phyloP scores from a whole-genome alignment of 2,888 invertebrate genomes.

The Dryocosmus kuriphilus region DNA sequence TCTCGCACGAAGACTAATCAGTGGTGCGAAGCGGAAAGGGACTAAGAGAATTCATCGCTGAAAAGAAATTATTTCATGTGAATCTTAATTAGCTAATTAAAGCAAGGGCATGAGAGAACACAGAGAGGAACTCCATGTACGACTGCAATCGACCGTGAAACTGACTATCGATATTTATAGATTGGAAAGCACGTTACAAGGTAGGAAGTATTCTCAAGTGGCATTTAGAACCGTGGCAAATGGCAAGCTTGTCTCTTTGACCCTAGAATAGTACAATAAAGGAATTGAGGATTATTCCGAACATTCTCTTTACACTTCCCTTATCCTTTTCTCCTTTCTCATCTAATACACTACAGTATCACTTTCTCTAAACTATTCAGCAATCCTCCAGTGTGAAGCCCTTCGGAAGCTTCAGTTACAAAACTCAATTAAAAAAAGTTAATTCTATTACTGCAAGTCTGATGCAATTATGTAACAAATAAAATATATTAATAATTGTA shows the following conservation, averaged over 20 bases:
- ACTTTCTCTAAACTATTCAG: neutral
- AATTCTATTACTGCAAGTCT: no score
- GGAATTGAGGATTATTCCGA: constrained; percentile 32
- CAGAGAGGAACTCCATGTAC: constrained; percentile 30
- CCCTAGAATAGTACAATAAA: constrained; percentile 30
- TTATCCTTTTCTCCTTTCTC: neutral
- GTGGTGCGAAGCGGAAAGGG: neutral
- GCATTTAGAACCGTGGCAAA: constrained; percentile 34
- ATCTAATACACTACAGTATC: neutral
- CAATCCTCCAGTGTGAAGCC: neutral
- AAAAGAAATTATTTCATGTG: constrained; percentile 18
- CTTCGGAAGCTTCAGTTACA: neutral
- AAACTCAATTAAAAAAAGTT: no score
- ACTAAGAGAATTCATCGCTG: constrained; percentile 7
- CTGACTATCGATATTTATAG: constrained; percentile 36
- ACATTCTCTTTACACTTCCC: constrained; percentile 29
- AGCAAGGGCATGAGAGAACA: constrained; percentile 17
- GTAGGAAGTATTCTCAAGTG: constrained; percentile 39
- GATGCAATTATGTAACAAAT: no score
- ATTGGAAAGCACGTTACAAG: constrained; percentile 37
- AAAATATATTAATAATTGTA: neutral
- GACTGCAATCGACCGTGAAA: constrained; percentile 37
- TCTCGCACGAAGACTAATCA: constrained; percentile 17
- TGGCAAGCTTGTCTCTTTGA: constrained; percentile 35
- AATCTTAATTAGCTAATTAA: constrained; percentile 39